phyloP scores from a whole-genome alignment of 1,140 invertebrate species.

The Drosophila insularis region DNA sequence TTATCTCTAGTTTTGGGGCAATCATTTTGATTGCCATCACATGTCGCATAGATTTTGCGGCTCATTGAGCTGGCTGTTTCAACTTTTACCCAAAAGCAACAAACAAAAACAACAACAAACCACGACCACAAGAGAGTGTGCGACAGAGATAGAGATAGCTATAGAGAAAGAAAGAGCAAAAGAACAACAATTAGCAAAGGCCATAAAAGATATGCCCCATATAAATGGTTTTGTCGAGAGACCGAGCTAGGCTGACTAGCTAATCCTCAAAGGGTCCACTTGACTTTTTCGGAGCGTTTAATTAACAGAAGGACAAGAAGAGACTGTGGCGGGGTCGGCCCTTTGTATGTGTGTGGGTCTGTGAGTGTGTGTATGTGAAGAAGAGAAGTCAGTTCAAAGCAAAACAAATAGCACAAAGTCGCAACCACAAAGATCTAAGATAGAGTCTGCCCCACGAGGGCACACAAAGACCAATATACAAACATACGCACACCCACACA shows the following conservation, averaged over 20 bases:
- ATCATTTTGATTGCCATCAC: slow-evolving; percentile 75
- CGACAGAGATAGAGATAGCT: not conserved
- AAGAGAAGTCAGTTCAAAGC: slow-evolving; percentile 65
- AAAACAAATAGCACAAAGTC: slow-evolving; percentile 67
- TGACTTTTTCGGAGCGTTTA: slow-evolving; percentile 65
- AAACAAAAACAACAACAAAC: not conserved
- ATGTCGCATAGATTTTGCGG: slow-evolving; percentile 76
- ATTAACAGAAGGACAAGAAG: slow-evolving; percentile 51
- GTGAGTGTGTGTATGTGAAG: not conserved
- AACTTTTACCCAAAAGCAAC: slow-evolving; percentile 12
- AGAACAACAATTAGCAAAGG: slow-evolving; percentile 66
- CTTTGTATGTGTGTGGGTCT: not conserved
- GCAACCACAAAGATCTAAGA: slow-evolving; percentile 70
- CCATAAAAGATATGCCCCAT: slow-evolving; percentile 66
- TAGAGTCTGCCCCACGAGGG: slow-evolving; percentile 18
- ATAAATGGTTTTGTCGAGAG: slow-evolving; percentile 42
- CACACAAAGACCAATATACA: slow-evolving; percentile 7
- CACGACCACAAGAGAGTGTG: not conserved
- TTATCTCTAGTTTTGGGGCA: slow-evolving; percentile 30
- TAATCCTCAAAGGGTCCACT: slow-evolving; percentile 63
- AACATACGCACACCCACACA: slow-evolving; percentile 22
- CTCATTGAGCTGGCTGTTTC: slow-evolving; percentile 55
- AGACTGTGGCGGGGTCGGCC: not conserved
- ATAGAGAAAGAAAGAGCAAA: not conserved
- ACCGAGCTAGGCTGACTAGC: slow-evolving; percentile 38